Percentiles rank a stretch among this genome's conserved stretches.
phyloP scores from a whole-genome alignment of 1,140 invertebrate species.

The Gryon sp. region DNA sequence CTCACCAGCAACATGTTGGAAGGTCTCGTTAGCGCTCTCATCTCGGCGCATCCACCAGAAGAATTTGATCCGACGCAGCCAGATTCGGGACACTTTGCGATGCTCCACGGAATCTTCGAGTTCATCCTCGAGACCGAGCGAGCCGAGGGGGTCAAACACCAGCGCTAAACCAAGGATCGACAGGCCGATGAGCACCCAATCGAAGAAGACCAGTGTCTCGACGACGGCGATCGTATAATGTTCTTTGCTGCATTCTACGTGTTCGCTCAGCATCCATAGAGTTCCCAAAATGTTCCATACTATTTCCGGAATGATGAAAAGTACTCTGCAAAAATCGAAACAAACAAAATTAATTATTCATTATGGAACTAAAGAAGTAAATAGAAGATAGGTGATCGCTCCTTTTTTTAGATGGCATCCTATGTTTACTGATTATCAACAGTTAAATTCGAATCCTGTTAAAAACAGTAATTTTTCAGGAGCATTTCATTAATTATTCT shows the following conservation, averaged over 20 bases:
- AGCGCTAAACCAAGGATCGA: conserved; percentile 87
- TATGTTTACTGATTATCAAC: no score
- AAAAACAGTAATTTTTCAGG: no score
- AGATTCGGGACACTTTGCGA: conserved; percentile 81
- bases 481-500: no score
- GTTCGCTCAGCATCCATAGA: conserved; percentile 88
- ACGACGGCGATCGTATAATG: conserved; percentile 86
- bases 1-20: conserved; percentile 90
- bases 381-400: no score
- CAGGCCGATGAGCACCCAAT: conserved; percentile 88
- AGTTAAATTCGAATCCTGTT: no score
- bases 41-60: conserved; percentile 90
- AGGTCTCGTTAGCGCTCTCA: conserved; percentile 89
- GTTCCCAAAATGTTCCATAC: conserved; percentile 89
- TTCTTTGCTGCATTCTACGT: conserved; percentile 84
- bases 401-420: no score
- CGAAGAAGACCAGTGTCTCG: conserved; percentile 88
- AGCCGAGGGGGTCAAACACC: conserved; percentile 90
- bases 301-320: conserved; percentile 87
- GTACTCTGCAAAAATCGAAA: conserved; percentile 80
- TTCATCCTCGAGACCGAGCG: conserved; percentile 82
- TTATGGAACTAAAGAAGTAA: no score
- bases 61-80: conserved; percentile 86
- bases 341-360: no score
- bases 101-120: conserved; percentile 80